phyloP scores from a whole-genome alignment of 1,140 invertebrate genomes.

The Aporrectodea caliginosa region DNA sequence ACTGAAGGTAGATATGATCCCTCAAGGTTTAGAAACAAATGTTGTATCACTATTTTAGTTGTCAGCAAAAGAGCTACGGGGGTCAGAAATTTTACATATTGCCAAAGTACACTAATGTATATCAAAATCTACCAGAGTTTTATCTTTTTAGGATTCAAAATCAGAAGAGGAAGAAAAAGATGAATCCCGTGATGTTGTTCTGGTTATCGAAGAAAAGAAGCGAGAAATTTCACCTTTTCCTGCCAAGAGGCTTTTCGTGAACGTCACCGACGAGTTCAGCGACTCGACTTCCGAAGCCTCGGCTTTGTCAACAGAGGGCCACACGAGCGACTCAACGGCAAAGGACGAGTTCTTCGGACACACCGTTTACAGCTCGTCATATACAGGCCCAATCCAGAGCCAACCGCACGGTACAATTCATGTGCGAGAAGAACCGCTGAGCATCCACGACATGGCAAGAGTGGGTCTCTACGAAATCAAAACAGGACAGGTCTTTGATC shows the following conservation, averaged over 20 bases:
- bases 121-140: too few relatives aligned
- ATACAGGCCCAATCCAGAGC: background rate
- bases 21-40: too few relatives aligned
- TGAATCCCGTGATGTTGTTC: too few relatives aligned
- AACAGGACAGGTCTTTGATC: slow-evolving; percentile 63
- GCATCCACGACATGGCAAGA: slow-evolving; percentile 58
- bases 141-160: too few relatives aligned
- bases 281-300: background rate
- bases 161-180: too few relatives aligned
- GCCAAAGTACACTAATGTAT: too few relatives aligned
- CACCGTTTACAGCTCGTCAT: background rate
- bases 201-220: background rate
- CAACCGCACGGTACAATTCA: background rate
- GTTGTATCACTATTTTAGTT: too few relatives aligned
- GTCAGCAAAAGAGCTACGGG: too few relatives aligned
- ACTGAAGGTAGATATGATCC: too few relatives aligned
- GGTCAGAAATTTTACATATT: too few relatives aligned
- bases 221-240: background rate
- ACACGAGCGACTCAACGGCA: background rate
- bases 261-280: background rate
- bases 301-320: slow-evolving; percentile 8
- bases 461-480: slow-evolving; percentile 74
- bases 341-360: background rate
- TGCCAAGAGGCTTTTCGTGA: background rate
- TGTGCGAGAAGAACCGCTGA: background rate